These are phyloP conservation scores for Oithona nana DNA, from an alignment of 2,888 invertebrate genomes.

Conservation along the genomic window DNA sequence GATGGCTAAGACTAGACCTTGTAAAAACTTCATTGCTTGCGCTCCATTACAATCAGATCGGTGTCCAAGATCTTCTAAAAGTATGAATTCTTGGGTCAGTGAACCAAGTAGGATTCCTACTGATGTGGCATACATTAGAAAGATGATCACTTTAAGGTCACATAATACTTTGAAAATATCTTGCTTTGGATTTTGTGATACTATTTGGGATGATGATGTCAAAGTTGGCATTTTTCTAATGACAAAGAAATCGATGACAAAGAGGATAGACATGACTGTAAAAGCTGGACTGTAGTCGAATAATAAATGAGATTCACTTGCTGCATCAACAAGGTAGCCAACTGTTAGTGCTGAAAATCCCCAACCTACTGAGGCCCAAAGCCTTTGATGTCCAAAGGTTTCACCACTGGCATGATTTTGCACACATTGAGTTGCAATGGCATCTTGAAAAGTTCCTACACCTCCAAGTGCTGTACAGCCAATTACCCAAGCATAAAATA, in stretches of 20 bases:
- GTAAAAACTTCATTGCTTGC: constrained; percentile 3
- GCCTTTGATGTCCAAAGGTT: constrained; percentile 7
- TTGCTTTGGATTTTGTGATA: not conserved
- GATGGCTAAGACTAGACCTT: not conserved
- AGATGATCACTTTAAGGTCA: not conserved
- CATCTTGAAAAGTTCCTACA: not conserved
- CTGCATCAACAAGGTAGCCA: constrained; percentile 1
- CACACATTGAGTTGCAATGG: not conserved
- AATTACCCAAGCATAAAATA: not conserved
- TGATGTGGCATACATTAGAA: not conserved
- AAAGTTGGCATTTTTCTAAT: not conserved
- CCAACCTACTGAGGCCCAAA: constrained; percentile 4
- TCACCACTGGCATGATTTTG: not conserved
- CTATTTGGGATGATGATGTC: no score
- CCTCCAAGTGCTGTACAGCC: not conserved
- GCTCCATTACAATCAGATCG: not conserved
- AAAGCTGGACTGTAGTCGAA: constrained; percentile 9
- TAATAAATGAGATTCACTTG: not conserved
- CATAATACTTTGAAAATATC: not conserved
- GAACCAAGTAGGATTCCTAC: constrained; percentile 7
- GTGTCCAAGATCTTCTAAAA: constrained; percentile 10
- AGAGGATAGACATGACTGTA: not conserved
- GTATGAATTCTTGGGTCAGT: not conserved
- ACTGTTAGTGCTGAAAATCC: constrained; percentile 4
- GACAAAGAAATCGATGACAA: not conserved